Evolutionary conservation across 2,797 vertebrate species (phyloP), one percentile per base, ranked within the genome.

Genomic region (Spinus olivaceus): DNA sequence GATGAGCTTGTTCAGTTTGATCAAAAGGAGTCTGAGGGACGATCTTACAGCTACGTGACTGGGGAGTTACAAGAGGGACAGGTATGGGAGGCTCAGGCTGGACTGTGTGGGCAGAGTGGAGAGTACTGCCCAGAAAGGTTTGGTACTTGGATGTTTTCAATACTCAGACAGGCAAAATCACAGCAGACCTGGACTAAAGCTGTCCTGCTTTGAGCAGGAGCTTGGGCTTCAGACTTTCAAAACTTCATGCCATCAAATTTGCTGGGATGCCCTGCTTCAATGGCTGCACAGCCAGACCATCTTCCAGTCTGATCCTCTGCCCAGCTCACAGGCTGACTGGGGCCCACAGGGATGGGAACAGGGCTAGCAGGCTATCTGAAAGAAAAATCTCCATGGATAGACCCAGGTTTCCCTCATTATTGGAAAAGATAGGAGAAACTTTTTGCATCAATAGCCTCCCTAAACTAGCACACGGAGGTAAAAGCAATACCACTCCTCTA

Each of bases 301-400:
- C 10, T 42, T 70, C 39, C 63, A 71, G 17, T 7, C n/a, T 47
- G 41, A 44, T 59, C 39, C 23, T 61, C 69, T 79, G n/a, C 53
- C 25, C 53, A 67, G 35, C 4, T 71, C 20, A 39, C 8, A 32
- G 49, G 49, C 2, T 84, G 47, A 49, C 23, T 27, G 46, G 9
- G 13, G 10, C 28, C 33, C 28, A 44, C 1, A 0, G 8, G 6
- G 3, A 25, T 6, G 1, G 33, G 13, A 85, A 12, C 27, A 77
- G 51, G 15, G 5, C 9, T 37, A 66, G 25, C 9, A 74, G 33
- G 13, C 41, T 22, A 24, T 71, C 24, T 12, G 66, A 79, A 93
- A 78, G 21, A 14, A 81, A 94, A 76, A 39, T 4, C 5, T 84
- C 22, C 19, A 25, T 6, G 17, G 12, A 42, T 20, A 74, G 28